Evolutionary conservation across 2,797 vertebrate genomes (phyloP).

Genomic region (Petrocephalus schoutedeni): DNA sequence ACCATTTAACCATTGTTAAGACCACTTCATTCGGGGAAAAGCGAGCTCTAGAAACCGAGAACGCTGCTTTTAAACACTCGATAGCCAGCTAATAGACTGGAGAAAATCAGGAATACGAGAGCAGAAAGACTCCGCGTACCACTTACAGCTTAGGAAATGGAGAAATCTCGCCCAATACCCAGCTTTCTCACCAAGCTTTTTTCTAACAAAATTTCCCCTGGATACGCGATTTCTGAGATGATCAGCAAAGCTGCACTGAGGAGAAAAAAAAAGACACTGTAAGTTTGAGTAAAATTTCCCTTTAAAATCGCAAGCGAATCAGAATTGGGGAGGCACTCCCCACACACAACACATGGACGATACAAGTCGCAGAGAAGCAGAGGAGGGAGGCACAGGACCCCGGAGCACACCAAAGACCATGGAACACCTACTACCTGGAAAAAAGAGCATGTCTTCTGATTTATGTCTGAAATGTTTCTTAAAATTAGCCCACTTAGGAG

Average conservation of each 20-base stretch:
- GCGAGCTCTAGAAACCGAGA: neutral
- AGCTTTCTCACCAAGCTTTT: neutral
- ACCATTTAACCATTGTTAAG: conserved; percentile 7
- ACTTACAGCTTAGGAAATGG: neutral
- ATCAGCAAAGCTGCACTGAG: neutral
- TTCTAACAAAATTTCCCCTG: neutral
- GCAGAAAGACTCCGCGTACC: neutral
- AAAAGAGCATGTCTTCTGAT: neutral
- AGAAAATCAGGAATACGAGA: neutral
- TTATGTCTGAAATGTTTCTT: conserved; percentile 10
- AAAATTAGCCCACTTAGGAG: conserved; percentile 14
- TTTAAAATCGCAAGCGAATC: conserved; percentile 7
- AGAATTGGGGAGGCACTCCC: neutral
- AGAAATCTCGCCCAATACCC: neutral
- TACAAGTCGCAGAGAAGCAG: neutral
- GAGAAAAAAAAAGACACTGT: neutral
- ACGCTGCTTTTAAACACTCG: conserved; percentile 7
- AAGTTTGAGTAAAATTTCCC: neutral
- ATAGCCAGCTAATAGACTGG: neutral
- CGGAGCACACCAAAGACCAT: neutral
- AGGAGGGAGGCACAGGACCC: neutral
- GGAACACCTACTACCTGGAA: neutral
- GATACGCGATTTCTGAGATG: neutral
- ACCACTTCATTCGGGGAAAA: neutral
- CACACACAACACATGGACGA: neutral